Evolutionary conservation across 2,888 invertebrate species (phyloP).

Genomic region (Ectropis crepuscularia): DNA sequence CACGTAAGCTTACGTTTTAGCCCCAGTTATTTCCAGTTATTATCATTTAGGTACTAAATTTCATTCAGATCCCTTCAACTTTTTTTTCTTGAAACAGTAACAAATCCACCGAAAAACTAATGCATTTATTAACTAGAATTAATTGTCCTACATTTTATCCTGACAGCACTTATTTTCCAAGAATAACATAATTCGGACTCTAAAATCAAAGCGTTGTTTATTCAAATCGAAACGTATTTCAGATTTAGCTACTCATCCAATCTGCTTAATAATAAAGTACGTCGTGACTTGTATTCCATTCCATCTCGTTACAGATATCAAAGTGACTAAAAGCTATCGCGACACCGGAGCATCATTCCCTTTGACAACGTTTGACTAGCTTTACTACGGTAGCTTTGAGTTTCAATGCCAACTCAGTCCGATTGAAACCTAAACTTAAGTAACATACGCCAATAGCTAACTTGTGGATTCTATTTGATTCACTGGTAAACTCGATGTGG

Average conservation of each 20-base stretch:
- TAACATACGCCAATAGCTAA: background rate
- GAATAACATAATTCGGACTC: too few relatives aligned
- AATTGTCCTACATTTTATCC: too few relatives aligned
- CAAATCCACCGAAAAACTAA: background rate
- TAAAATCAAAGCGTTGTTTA: too few relatives aligned
- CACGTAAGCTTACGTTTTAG: too few relatives aligned
- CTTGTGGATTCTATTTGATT: too few relatives aligned
- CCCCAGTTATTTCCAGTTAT: too few relatives aligned
- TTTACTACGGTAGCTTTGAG: constrained; percentile 8
- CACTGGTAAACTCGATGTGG: too few relatives aligned
- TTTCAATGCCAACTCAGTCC: constrained; percentile 1
- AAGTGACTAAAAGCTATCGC: constrained; percentile 4
- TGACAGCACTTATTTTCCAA: too few relatives aligned
- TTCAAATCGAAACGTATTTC: too few relatives aligned
- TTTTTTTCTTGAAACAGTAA: background rate
- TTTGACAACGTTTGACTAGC: constrained; percentile 12
- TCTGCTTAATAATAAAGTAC: background rate
- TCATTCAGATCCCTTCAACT: too few relatives aligned
- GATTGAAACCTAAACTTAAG: background rate
- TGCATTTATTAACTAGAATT: too few relatives aligned
- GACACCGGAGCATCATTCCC: constrained; percentile 4
- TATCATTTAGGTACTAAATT: too few relatives aligned
- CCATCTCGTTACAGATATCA: constrained; percentile 5
- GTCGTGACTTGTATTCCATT: background rate
- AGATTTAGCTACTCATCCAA: background rate